Evolutionary conservation across 1,140 invertebrate species (phyloP), one percentile per base, ranked within the genome.

Genomic region (Kradibia gibbosae): DNA sequence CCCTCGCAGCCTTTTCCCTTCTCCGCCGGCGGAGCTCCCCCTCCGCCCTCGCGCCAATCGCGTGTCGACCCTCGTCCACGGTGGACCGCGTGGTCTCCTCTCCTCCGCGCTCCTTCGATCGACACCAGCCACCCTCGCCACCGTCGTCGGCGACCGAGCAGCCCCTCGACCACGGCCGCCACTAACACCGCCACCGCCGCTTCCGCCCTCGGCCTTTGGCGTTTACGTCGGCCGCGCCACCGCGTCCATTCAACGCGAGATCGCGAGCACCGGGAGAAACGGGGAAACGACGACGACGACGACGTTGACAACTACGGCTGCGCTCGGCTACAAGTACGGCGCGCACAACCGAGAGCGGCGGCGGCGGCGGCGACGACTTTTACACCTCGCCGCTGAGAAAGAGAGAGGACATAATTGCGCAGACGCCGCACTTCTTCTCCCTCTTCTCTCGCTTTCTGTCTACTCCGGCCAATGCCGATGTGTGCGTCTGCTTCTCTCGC

Each of bases 171-270:
- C n/a, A n/a, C n/a, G n/a, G n/a, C n/a, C 4, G 10, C 22, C 50
- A 5, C 15, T 53, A 11, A 8, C 50, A 53, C 45, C 53, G 45
- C 10, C 22, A 31, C 73, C 60, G 48, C 28, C 22, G 7, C 67
- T 57, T 25, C 3, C 13, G 4, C 20, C n/a, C 8, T 34, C 15
- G 55, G 22, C 5, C 20, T 62, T n/a, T 17, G 53, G 48, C 25
- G 13, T n/a, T 67, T 55, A 25, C 53, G 74, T 48, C 74, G 55
- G 15, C 39, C 65, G 57, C 74, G 74, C 74, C 57, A 65, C 74
- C 57, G 74, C 74, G 74, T 77, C 74, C 57, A 65, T 77, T 77
- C 74, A 42, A 77, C 74, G 57, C 55, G 25, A 72, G 34, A 71
- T 79, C 71, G 34, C 77, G 62, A 72, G 11, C 28, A 48, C 57